Base-by-base conservation (phyloP, 2,113 vertebrate genomes). In the Albula goreensis region DNA sequence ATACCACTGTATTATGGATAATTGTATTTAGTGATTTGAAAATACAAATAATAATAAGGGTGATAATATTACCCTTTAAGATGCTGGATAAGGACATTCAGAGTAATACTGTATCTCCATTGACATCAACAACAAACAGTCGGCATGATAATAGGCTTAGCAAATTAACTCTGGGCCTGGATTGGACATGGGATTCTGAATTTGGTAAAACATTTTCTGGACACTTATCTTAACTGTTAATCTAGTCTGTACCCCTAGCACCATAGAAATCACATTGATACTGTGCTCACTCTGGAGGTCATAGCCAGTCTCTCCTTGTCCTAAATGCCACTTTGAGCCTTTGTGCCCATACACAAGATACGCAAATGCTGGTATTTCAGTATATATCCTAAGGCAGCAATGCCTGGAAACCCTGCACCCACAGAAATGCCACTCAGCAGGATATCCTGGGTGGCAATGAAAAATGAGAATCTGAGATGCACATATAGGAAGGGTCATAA, bases 391-490 rank as follows among this genome's bases (percentile, higher is more conserved):
- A 9, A 25, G 49, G 50, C 80, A 81, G 15, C 12, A n/a, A 25
- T 12, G 80, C 49, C 56, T 22, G 79, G 31, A 80, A 22, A 52
- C 57, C 17, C 17, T 41, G 11, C 60, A 82, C 53, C 56, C 53
- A 49, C 49, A 52, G 13, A 81, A 74, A 86, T 70, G 48, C 60
- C 79, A 86, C 9, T 70, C 60, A 81, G 13, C 79, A 50, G 56
- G 80, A 52, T 57, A 41, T 49, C 56, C 50, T 53, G 31, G 79
- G 52, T 22, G n/a, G 53, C 53, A 80, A 53, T 41, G 56, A 50
- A 56, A 60, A 41, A 82, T 13, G 11, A 82, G 50, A n/a, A 82
- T 31, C 50, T 53, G 51, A 25, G 53, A 48, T 12, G 19, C 81
- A 9, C 19, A 7, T 11, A 22, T 82, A 57, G 13, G 51, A 31